Percentiles rank a stretch among this genome's conserved stretches.
Conservation (phyloP, 2,113 vertebrate species). For the Actinemys pallida region DNA sequence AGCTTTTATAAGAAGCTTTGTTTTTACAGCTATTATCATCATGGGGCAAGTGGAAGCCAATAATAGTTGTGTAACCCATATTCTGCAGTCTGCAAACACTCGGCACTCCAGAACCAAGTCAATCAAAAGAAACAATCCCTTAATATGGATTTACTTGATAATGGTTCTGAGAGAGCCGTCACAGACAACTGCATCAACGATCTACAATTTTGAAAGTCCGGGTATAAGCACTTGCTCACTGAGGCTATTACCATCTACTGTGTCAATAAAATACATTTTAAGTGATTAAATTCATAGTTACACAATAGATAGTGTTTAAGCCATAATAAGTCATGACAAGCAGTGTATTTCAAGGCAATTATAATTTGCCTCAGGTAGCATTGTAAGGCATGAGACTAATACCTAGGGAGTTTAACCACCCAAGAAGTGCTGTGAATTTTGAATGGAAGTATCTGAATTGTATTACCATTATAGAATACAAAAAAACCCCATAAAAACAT, state of each 20-base stretch:
- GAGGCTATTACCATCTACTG: constrained; percentile 22
- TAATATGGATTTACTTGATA: neutral
- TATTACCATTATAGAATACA: constrained; percentile 55
- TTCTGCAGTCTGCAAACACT: neutral
- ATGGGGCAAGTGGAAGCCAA: neutral
- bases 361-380: constrained; percentile 48
- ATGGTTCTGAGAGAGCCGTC: neutral
- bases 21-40: neutral
- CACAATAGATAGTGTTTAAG: constrained; percentile 68
- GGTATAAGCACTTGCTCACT: neutral
- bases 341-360: constrained; percentile 69
- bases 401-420: constrained; percentile 69
- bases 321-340: constrained; percentile 58
- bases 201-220: neutral
- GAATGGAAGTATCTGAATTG: constrained; percentile 36
- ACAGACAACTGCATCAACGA: neutral
- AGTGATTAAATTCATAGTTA: constrained; percentile 43
- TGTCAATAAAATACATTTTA: constrained; percentile 15
- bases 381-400: constrained; percentile 55
- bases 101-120: neutral
- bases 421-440: constrained; percentile 44
- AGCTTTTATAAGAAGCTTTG: neutral
- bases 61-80: neutral
- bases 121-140: neutral
- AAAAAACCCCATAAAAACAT: constrained; percentile 56